Evolutionary conservation across 1,140 invertebrate species (phyloP).

Genomic region (Hetaerina americana): DNA sequence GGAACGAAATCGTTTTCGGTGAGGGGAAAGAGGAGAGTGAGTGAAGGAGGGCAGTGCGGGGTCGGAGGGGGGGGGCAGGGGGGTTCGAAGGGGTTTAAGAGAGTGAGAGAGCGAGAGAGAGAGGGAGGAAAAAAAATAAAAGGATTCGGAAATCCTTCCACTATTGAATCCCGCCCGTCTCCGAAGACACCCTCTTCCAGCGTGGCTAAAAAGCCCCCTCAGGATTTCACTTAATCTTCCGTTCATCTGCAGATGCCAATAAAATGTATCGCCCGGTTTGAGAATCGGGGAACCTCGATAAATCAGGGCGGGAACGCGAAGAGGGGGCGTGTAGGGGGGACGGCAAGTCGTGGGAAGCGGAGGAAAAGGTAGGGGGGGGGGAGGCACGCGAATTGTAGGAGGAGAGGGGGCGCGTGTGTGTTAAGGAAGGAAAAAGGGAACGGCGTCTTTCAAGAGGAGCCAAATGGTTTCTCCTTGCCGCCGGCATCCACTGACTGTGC

Average conservation of each 20-base stretch:
- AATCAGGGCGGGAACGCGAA: conserved; percentile 5
- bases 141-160: too few relatives aligned
- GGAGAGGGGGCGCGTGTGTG: too few relatives aligned
- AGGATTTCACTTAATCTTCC: conserved; percentile 12
- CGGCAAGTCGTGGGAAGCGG: background rate
- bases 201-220: background rate
- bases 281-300: background rate
- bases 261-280: conserved; percentile 11
- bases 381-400: conserved; percentile 5
- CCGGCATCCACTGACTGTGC: too few relatives aligned
- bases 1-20: too few relatives aligned
- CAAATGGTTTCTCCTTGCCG: too few relatives aligned
- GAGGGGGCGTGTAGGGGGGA: background rate
- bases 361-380: conserved; percentile 6
- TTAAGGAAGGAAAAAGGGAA: too few relatives aligned
- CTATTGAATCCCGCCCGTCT: background rate
- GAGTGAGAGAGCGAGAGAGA: too few relatives aligned
- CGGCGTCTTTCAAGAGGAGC: too few relatives aligned
- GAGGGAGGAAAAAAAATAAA: too few relatives aligned
- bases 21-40: background rate
- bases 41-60: too few relatives aligned
- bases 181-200: background rate
- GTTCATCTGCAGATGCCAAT: conserved; percentile 12
- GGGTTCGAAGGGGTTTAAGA: too few relatives aligned
- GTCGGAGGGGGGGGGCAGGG: too few relatives aligned